phyloP scores from a whole-genome alignment of 2,797 vertebrate species.

The Fratercula arctica region DNA sequence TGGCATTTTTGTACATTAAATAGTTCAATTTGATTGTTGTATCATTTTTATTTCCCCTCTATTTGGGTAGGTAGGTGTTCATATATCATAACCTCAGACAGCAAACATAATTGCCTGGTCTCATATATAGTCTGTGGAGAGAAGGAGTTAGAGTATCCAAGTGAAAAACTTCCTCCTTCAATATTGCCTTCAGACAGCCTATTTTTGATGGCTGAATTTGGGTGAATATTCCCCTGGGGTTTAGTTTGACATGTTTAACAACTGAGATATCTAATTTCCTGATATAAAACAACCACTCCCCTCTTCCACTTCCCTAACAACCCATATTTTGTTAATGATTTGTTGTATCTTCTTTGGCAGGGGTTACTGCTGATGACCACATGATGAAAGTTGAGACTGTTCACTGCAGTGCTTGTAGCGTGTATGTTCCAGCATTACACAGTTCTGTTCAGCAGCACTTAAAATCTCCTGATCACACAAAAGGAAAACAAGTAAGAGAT shows the following conservation, averaged over 20 bases:
- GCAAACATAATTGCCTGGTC: neutral
- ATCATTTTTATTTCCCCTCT: neutral
- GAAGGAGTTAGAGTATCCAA: neutral
- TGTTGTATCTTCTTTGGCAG: conserved; percentile 63
- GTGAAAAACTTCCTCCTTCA: neutral
- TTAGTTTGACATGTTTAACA: neutral
- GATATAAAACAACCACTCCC: neutral
- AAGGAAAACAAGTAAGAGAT: conserved; percentile 81
- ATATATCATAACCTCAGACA: neutral
- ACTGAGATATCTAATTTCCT: neutral
- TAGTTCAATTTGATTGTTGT: neutral
- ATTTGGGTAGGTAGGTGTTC: neutral
- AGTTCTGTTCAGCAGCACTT: conserved; percentile 85
- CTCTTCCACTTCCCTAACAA: neutral
- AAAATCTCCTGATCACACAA: conserved; percentile 81
- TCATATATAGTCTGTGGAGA: neutral
- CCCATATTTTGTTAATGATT: neutral
- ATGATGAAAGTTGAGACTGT: conserved; percentile 89
- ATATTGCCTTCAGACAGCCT: neutral
- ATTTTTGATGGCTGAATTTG: neutral
- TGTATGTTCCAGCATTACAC: conserved; percentile 82
- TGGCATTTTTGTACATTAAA: neutral
- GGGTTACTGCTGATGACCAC: conserved; percentile 84
- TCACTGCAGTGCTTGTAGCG: conserved; percentile 84
- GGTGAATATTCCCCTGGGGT: neutral